Base-by-base conservation (phyloP, 92 coral and sea anemone species). In the Galaxea fascicularis region DNA sequence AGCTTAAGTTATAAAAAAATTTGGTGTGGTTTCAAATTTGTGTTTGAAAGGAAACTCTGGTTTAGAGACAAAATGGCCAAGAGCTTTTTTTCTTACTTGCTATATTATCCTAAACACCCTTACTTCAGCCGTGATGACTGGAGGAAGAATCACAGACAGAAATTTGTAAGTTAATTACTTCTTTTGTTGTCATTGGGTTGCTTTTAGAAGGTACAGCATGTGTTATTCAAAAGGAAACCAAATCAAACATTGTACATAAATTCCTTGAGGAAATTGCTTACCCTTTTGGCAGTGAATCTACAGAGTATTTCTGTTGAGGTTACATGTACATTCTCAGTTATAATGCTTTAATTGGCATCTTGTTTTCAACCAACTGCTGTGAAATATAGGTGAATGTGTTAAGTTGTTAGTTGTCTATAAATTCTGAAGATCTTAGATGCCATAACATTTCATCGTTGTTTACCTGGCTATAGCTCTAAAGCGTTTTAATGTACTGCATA, bases 91-190 rank as follows among this genome's bases (percentile, higher is more conserved):
- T 80, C 85, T 35, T 71, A 69, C 76, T 41, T 81, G 25, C 35
- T 70, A 16, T 81, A 47, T 54, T 81, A 81, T 70, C 85, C 85
- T 25, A 70, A 81, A 60, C 85, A 69, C 39, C 77, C 75, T 3
- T 54, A 69, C 47, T 57, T 81, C 59, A 14, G 57, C 45, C 53
- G 39, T 31, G 56, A 41, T 35, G 60, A 24, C 16, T 78, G 83
- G 83, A 78, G 46, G 31, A 26, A 39, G 31, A 71, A 24, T 62
- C 49, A n/a, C 31, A 39, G 29, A 30, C 77, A 70, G 26, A 44
- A 35, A 18, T 22, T 69, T 54, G 77, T 69, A 28, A 71, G 85
- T 81, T 22, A 35, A 81, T 56, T 18, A 18, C 14, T 53, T 69
- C 56, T 58, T 70, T 41, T n/a, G 29, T 62, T 62, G 45, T 63